Conservation (phyloP, 2,888 invertebrate species). For the Brachypalpus laphriformis region DNA sequence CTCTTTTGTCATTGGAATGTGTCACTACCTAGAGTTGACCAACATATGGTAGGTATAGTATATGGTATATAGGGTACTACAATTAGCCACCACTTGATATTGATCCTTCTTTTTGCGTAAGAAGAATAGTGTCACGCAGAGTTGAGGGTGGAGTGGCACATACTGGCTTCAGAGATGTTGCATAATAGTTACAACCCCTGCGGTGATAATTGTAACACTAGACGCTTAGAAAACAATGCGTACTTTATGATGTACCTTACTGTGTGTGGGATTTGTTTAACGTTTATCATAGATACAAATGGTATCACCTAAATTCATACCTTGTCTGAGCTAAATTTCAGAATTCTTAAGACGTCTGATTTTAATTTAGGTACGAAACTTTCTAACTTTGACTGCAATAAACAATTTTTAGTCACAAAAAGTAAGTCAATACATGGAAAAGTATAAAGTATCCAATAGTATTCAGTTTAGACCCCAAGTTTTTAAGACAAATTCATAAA, state of each 20-base stretch:
- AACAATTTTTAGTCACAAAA: too few relatives aligned
- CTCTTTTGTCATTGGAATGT: constrained; percentile 66
- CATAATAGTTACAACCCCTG: constrained; percentile 60
- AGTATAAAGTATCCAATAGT: too few relatives aligned
- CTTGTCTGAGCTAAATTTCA: too few relatives aligned
- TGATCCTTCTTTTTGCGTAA: constrained; percentile 52
- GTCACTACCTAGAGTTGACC: constrained; percentile 59
- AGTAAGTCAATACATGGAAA: too few relatives aligned
- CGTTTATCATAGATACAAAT: neutral
- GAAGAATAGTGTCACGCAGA: constrained; percentile 50
- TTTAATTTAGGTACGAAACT: too few relatives aligned
- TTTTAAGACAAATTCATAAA: too few relatives aligned
- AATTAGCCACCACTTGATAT: constrained; percentile 73
- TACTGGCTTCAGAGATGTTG: constrained; percentile 32
- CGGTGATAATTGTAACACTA: constrained; percentile 63
- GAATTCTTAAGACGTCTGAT: too few relatives aligned
- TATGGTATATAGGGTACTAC: constrained; percentile 26
- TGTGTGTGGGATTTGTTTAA: constrained; percentile 28
- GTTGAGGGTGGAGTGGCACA: constrained; percentile 31
- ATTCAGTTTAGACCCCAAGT: too few relatives aligned
- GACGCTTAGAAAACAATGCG: constrained; percentile 5
- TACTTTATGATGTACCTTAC: constrained; percentile 10
- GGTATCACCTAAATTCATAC: too few relatives aligned
- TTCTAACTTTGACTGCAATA: too few relatives aligned
- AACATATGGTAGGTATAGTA: constrained; percentile 60